Evolutionary conservation across 1,140 invertebrate genomes (phyloP).

Genomic region (Batillaria attramentaria): DNA sequence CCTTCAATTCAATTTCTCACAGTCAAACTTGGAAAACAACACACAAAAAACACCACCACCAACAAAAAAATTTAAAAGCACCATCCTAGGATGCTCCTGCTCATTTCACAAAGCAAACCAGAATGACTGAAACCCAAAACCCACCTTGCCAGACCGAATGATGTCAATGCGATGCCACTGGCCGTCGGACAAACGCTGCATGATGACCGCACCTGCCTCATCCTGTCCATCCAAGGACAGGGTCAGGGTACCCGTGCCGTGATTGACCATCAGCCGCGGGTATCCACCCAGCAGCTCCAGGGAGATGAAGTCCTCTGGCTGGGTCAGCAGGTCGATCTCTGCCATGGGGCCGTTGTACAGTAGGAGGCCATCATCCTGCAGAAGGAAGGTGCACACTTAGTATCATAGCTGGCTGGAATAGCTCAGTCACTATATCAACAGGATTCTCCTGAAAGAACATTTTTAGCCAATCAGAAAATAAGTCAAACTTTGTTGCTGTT

Average conservation of each 20-base stretch:
- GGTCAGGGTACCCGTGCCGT: slow-evolving; percentile 90
- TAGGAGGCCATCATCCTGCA: slow-evolving; percentile 91
- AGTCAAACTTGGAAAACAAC: not conserved
- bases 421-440: too few relatives aligned
- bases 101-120: not conserved
- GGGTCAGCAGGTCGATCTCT: slow-evolving; percentile 68
- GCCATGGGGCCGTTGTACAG: slow-evolving; percentile 96
- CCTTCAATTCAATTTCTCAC: not conserved
- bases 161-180: slow-evolving; percentile 97
- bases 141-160: slow-evolving; percentile 91
- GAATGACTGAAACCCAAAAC: not conserved
- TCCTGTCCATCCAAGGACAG: slow-evolving; percentile 81
- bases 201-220: slow-evolving; percentile 73
- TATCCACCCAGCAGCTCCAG: slow-evolving; percentile 92
- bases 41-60: not conserved
- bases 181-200: slow-evolving; percentile 89
- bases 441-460: too few relatives aligned
- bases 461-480: too few relatives aligned
- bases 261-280: slow-evolving; percentile 91
- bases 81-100: not conserved
- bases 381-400: too few relatives aligned
- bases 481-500: too few relatives aligned
- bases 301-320: slow-evolving; percentile 87
- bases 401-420: too few relatives aligned
- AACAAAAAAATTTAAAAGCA: not conserved